Evolutionary conservation across 2,113 vertebrate genomes (phyloP), one percentile per base, ranked within the genome.

Genomic region (Sebastes schlegelii): DNA sequence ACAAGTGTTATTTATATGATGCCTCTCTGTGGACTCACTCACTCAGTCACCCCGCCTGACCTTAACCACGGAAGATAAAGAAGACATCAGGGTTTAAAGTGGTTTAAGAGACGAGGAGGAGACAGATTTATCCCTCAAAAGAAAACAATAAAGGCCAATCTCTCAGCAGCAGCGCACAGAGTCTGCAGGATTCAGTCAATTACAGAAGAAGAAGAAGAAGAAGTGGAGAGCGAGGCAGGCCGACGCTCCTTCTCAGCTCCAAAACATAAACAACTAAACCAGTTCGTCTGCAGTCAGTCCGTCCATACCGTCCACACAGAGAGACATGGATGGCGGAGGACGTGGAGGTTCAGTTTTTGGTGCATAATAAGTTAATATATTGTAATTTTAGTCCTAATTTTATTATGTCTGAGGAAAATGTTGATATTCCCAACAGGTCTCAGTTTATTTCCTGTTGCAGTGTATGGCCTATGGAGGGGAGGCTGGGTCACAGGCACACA

Each of bases 91-190:
- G 34, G 34, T 34, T 34, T 34, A 34, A 34, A 34, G 34, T 61
- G 66, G 79, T 82, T 74, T 62, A 62, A 72, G 63, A 34, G 34
- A 34, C 13, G 34, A 45, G 68, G 21, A 46, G 58, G 52, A 84
- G 76, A 51, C 73, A 66, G 79, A 88, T 85, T 85, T 85, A 85
- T 74, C 71, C 80, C 79, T 83, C 72, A 63, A 49, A 88, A 75
- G 71, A 72, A 88, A 85, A 83, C 84, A 86, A 77, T 88, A 86
- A 84, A 76, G 57, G 64, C 64, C 75, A 69, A 71, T 87, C 73
- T 83, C 77, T 72, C 71, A 74, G 77, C 81, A 57, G 45, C 80
- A 82, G 75, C 17, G 23, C 68, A 66, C 72, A 48, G 85, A 57
- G 26, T 26, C 81, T 84, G 84, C 78, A 72, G 74, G 23, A 77